Percentiles rank a stretch among this genome's conserved stretches.
Evolutionary conservation across 1,140 invertebrate genomes (phyloP).

Genomic region (Drosophila neocordata): DNA sequence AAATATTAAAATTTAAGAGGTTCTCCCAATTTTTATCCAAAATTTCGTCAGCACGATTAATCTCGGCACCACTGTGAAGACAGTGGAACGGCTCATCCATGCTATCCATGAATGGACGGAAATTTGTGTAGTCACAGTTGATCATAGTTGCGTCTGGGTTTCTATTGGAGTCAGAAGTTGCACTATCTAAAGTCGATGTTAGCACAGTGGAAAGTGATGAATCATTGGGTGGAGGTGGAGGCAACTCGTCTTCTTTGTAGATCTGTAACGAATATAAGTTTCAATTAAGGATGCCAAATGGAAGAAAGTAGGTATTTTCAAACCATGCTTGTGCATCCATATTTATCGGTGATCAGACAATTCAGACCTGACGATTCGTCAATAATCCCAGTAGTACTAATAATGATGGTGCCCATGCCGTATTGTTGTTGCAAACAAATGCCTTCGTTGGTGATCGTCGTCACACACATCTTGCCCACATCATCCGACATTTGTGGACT

Average conservation of each 20-base stretch:
- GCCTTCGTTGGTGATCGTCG: slow-evolving; percentile 12
- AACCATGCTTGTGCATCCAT: slow-evolving; percentile 44
- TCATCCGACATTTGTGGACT: not conserved
- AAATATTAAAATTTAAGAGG: too few relatives aligned
- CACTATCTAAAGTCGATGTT: slow-evolving; percentile 4
- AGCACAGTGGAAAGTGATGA: slow-evolving; percentile 31
- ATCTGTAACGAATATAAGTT: slow-evolving; percentile 25
- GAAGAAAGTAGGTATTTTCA: not conserved
- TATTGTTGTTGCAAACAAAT: slow-evolving; percentile 41
- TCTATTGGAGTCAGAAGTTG: slow-evolving; percentile 25
- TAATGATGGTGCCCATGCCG: slow-evolving; percentile 56
- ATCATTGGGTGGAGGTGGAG: slow-evolving; percentile 22
- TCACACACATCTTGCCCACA: not conserved
- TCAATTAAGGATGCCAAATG: not conserved
- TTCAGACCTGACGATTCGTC: slow-evolving; percentile 31
- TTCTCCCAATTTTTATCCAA: slow-evolving; percentile 45
- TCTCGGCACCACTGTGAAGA: slow-evolving; percentile 44
- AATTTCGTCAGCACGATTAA: slow-evolving; percentile 59
- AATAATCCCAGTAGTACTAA: slow-evolving; percentile 32
- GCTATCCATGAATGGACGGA: slow-evolving; percentile 57
- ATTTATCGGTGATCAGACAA: slow-evolving; percentile 36
- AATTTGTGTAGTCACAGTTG: slow-evolving; percentile 47
- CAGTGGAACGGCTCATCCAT: slow-evolving; percentile 66
- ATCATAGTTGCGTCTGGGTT: slow-evolving; percentile 18
- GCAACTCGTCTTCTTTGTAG: slow-evolving; percentile 43